A percentile compares a stretch with the other conserved stretches of the same genome.
Evolutionary conservation across 2,113 vertebrate genomes (phyloP).

Genomic region (Phyllostomus hastatus): DNA sequence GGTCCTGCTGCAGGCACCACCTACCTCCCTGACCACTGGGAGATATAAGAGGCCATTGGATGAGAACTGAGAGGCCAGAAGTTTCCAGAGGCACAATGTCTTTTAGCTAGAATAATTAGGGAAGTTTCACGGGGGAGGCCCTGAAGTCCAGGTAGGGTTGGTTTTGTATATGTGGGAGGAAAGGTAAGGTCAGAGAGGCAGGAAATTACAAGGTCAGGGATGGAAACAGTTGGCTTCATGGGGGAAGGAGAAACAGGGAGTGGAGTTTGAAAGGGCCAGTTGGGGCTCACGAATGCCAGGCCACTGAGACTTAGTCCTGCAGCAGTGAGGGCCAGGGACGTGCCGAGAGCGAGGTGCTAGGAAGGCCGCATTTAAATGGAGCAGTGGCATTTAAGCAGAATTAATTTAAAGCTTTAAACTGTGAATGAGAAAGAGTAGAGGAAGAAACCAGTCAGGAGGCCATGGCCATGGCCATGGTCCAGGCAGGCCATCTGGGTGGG

Average conservation of each 20-base stretch:
- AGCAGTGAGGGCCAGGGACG: rapidly evolving
- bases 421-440: neutral
- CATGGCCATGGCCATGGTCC: neutral
- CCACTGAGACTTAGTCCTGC: neutral
- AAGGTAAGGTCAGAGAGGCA: neutral
- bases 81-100: neutral
- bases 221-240: neutral
- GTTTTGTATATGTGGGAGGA: neutral
- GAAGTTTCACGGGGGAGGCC: neutral
- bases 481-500: neutral
- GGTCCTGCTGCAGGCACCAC: neutral
- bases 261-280: neutral
- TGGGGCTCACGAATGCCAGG: neutral
- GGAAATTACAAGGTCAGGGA: neutral
- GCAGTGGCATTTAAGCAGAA: neutral
- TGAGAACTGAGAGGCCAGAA: neutral
- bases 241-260: neutral
- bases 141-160: neutral
- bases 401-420: neutral
- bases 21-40: neutral
- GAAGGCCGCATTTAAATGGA: neutral
- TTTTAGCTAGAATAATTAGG: neutral
- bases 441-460: neutral
- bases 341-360: neutral
- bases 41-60: neutral